Conservation (phyloP, 2,113 vertebrate genomes). For the Laticauda colubrina region DNA sequence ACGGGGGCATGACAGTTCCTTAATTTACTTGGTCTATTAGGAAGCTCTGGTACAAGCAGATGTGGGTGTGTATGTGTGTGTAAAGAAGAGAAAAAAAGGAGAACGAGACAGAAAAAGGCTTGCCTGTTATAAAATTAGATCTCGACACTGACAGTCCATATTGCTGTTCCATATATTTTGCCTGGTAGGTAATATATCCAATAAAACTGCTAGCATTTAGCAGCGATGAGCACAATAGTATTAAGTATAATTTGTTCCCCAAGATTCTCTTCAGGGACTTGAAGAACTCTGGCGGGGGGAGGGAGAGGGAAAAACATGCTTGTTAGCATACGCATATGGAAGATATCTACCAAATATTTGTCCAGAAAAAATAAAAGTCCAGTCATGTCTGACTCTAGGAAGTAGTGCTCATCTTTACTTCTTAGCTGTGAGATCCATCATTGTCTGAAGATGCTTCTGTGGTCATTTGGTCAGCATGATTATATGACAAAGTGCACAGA, state of each 20-base stretch:
- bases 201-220: constrained; percentile 76
- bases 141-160: constrained; percentile 81
- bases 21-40: background rate
- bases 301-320: constrained; percentile 22
- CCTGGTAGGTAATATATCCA: constrained; percentile 80
- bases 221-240: constrained; percentile 68
- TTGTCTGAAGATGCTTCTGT: no score
- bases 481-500: no score
- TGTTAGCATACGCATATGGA: background rate
- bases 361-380: no score
- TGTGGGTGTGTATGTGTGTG: background rate
- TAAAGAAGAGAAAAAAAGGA: background rate
- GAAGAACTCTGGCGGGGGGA: constrained; percentile 76
- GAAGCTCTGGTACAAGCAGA: background rate
- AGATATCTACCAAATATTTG: no score
- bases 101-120: constrained; percentile 31
- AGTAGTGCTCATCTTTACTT: no score
- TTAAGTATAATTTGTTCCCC: constrained; percentile 76
- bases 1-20: background rate
- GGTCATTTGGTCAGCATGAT: no score
- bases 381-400: no score
- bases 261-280: constrained; percentile 80
- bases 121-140: constrained; percentile 86
- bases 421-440: no score
- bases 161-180: constrained; percentile 94